A percentile compares a stretch with the other conserved stretches of the same genome.
Conservation (phyloP, 2,797 vertebrate genomes). For the Odontamblyopus rebecca region DNA sequence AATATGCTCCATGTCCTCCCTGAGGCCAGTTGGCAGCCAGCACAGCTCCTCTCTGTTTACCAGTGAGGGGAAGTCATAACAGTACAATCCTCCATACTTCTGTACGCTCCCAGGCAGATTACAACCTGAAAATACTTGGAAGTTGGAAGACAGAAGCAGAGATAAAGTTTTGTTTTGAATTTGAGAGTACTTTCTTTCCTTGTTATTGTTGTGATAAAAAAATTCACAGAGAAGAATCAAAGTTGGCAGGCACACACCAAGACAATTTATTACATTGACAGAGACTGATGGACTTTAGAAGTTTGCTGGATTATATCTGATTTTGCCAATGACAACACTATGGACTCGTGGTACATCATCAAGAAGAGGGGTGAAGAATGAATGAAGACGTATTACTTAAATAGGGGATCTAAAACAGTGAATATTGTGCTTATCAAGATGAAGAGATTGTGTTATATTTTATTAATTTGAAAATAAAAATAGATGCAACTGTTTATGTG, state of each 20-base stretch:
- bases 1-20: conserved; percentile 75
- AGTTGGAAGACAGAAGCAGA: conserved; percentile 8
- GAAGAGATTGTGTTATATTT: too few species aligned
- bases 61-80: conserved; percentile 30
- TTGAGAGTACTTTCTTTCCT: conserved; percentile 17
- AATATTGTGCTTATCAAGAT: too few species aligned
- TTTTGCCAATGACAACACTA: neutral
- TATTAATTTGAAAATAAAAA: too few species aligned
- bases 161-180: conserved; percentile 12
- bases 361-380: neutral
- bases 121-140: conserved; percentile 27
- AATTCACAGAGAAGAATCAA: conserved; percentile 43
- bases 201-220: conserved; percentile 20
- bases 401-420: too few species aligned
- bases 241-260: conserved; percentile 39
- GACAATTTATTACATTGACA: conserved; percentile 36
- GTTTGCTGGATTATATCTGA: conserved; percentile 14
- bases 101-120: conserved; percentile 49
- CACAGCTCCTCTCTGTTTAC: conserved; percentile 63
- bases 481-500: too few species aligned
- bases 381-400: too few species aligned
- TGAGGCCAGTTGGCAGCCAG: conserved; percentile 67
- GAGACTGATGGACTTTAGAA: conserved; percentile 43
- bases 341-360: neutral
- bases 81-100: conserved; percentile 25